phyloP scores from a whole-genome alignment of 2,888 invertebrate genomes.

The Selenia dentaria region DNA sequence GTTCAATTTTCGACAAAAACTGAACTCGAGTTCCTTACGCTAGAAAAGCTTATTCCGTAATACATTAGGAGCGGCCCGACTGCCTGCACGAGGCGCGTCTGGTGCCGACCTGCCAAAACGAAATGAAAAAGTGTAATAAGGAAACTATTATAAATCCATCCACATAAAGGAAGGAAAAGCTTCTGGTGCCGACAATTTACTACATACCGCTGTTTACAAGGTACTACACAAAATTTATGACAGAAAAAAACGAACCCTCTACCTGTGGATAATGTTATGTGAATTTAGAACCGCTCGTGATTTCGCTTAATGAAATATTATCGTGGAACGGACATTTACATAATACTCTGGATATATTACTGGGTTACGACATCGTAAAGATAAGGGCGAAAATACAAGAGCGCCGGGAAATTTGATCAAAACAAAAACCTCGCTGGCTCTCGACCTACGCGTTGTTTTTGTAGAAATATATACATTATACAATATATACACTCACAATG shows the following conservation, averaged over 20 bases:
- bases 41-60: constrained; percentile 14
- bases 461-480: too few relatives aligned
- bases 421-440: constrained; percentile 13
- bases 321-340: constrained; percentile 35
- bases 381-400: constrained; percentile 30
- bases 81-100: constrained; percentile 7
- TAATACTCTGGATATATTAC: constrained; percentile 33
- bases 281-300: constrained; percentile 33
- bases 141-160: constrained; percentile 27
- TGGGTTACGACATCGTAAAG: constrained; percentile 31
- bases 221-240: constrained; percentile 12
- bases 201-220: constrained; percentile 15
- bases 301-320: constrained; percentile 39
- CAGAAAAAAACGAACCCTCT: constrained; percentile 22
- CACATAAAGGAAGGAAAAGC: constrained; percentile 6
- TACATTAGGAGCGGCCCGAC: constrained; percentile 8
- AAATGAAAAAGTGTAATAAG: constrained; percentile 27
- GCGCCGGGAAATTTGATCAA: constrained; percentile 14
- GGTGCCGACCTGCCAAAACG: constrained; percentile 19
- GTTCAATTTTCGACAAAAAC: constrained; percentile 15
- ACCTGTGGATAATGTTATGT: constrained; percentile 30
- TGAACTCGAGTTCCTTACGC: constrained; percentile 11
- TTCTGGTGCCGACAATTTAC: constrained; percentile 18
- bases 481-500: too few relatives aligned
- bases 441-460: background rate